Percentiles rank a stretch among this genome's conserved stretches.
Conservation (phyloP, 2,888 invertebrate species). For the Agriopis aurantiaria region DNA sequence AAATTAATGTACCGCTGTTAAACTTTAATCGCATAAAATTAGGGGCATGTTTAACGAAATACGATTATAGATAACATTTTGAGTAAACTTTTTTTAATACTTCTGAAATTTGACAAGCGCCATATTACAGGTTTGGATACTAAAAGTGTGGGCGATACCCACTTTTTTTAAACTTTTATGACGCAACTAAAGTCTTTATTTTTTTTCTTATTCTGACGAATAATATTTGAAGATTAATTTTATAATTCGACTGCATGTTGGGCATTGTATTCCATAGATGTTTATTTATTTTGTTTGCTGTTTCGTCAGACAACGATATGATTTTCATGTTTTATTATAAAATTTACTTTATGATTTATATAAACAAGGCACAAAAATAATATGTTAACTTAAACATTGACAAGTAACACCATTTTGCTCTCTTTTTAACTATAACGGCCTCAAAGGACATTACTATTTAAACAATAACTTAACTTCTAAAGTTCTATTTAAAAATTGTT, state of each 20-base stretch:
- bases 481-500: constrained; percentile 33
- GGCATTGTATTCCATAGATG: constrained; percentile 37
- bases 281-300: constrained; percentile 16
- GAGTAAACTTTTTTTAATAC: not conserved
- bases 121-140: constrained; percentile 48
- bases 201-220: constrained; percentile 27
- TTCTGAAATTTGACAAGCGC: constrained; percentile 1
- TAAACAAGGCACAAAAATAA: constrained; percentile 14
- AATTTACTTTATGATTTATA: constrained; percentile 13
- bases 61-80: not conserved
- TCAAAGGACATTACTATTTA: constrained; percentile 31
- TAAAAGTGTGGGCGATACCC: constrained; percentile 50
- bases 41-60: constrained; percentile 12
- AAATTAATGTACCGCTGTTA: constrained; percentile 10
- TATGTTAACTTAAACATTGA: constrained; percentile 24
- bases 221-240: constrained; percentile 27
- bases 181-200: constrained; percentile 34
- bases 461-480: not conserved
- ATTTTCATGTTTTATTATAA: constrained; percentile 1
- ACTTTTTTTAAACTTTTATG: constrained; percentile 42
- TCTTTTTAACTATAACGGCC: constrained; percentile 44
- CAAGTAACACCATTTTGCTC: constrained; percentile 42
- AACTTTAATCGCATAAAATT: constrained; percentile 17
- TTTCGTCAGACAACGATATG: constrained; percentile 22
- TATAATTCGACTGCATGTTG: constrained; percentile 38